Evolutionary conservation across 2,113 vertebrate species (phyloP), one percentile per base, ranked within the genome.

Genomic region (Larimichthys polyactis): DNA sequence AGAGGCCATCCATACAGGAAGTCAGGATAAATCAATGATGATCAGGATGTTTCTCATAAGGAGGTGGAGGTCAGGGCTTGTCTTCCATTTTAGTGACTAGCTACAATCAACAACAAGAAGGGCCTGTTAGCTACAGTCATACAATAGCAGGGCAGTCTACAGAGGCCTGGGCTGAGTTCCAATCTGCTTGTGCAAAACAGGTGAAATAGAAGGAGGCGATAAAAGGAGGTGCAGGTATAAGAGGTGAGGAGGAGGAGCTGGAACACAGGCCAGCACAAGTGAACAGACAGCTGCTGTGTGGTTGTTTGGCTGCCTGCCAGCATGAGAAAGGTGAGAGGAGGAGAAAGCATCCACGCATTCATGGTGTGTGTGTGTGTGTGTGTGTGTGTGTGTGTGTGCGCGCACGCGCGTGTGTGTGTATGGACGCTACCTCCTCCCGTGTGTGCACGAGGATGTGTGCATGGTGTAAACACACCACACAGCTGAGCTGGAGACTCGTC

Each of bases 251-350:
- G 58, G 52, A 52, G 20, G 58, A 76, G 49, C 22, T 69, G 68
- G 11, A 60, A 54, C 49, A 64, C 12, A 17, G 65, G 19, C 44
- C 49, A 8, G 19, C 49, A 62, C 20, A 71, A 81, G 69, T 60
- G 43, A 71, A 80, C 1, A 24, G 73, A 72, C 83, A 84, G 79
- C 75, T 84, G 58, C 75, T 84, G 58, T 78, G 69, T 64, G 65
- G 65, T 49, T 82, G 75, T 48, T 69, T 79, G 75, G 84, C 57
- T 3, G 29, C 15, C 40, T 74, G 71, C 70, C 66, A 16, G 73
- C 74, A 69, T 22, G 75, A 73, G 55, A 81, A 85, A 90, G 77
- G 71, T 83, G 84, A 83, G 67, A 81, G 44, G 17, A 83, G 65
- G 27, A 75, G 64, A 14, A 55, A 58, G 44, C 17, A 5, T 67